Conservation (phyloP, 2,113 vertebrate species). For the Stigmatopora nigra region DNA sequence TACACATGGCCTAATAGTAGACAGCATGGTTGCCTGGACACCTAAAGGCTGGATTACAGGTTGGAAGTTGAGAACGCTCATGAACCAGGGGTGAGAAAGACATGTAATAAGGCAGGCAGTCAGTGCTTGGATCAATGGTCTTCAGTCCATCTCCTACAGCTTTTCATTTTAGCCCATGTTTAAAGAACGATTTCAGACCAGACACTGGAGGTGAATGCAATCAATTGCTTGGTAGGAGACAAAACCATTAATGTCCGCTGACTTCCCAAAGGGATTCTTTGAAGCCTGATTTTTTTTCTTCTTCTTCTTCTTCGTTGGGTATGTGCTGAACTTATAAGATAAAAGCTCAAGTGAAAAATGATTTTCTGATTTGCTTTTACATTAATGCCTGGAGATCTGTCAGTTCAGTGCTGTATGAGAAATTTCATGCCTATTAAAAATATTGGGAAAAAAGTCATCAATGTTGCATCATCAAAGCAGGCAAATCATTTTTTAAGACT, state of each 20-base stretch:
- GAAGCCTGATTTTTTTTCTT: background rate
- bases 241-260: constrained; percentile 15
- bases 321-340: background rate
- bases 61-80: constrained; percentile 15
- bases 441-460: background rate
- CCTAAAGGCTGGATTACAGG: constrained; percentile 55
- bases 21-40: constrained; percentile 54
- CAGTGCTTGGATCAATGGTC: constrained; percentile 26
- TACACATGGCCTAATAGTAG: constrained; percentile 31
- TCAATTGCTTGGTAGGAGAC: constrained; percentile 18
- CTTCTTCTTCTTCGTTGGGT: background rate
- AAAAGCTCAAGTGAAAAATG: background rate
- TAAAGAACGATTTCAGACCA: constrained; percentile 12
- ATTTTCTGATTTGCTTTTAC: background rate
- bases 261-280: constrained; percentile 3
- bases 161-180: constrained; percentile 30
- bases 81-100: background rate
- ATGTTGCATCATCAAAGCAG: background rate
- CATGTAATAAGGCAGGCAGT: background rate
- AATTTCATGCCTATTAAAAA: background rate
- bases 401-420: background rate
- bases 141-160: constrained; percentile 21
- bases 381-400: background rate
- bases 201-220: constrained; percentile 24
- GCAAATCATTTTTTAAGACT: background rate